phyloP scores from a whole-genome alignment of 2,888 invertebrate genomes.

The Microctonus hyperodae region DNA sequence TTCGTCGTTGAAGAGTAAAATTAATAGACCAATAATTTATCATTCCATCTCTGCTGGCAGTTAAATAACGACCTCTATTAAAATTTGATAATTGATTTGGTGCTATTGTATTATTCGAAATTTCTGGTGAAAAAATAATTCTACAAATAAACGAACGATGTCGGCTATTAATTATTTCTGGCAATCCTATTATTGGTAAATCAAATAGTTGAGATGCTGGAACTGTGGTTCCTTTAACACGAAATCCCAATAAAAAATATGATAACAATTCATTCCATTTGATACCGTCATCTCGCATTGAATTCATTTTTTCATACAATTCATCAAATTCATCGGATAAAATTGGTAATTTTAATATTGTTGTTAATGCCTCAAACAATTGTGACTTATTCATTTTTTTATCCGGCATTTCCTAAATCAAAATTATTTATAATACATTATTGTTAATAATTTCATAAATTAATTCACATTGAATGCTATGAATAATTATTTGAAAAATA shows the following conservation, averaged over 20 bases:
- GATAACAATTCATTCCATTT: conserved; percentile 83
- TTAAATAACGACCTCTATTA: conserved; percentile 75
- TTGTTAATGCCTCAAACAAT: conserved; percentile 44
- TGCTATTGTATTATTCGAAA: conserved; percentile 61
- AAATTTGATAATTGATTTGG: conserved; percentile 68
- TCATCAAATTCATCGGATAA: conserved; percentile 68
- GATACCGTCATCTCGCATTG: conserved; percentile 66
- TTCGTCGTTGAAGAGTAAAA: conserved; percentile 71
- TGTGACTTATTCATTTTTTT: conserved; percentile 43
- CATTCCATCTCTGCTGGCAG: conserved; percentile 78
- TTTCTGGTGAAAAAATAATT: conserved; percentile 71
- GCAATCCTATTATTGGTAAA: conserved; percentile 70
- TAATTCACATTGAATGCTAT: no score
- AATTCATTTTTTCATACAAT: conserved; percentile 72
- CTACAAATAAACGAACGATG: conserved; percentile 75
- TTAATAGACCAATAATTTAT: conserved; percentile 81
- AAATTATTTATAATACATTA: conserved; percentile 14
- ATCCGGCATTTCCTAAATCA: conserved; percentile 39
- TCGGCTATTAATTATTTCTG: conserved; percentile 69
- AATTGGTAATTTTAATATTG: conserved; percentile 44
- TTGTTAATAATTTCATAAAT: background rate
- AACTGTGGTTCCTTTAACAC: conserved; percentile 69
- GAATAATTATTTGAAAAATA: no score
- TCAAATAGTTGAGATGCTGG: conserved; percentile 70
- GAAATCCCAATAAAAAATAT: conserved; percentile 77